Base-by-base conservation (phyloP, 2,113 vertebrate species). In the Enhydra lutris region DNA sequence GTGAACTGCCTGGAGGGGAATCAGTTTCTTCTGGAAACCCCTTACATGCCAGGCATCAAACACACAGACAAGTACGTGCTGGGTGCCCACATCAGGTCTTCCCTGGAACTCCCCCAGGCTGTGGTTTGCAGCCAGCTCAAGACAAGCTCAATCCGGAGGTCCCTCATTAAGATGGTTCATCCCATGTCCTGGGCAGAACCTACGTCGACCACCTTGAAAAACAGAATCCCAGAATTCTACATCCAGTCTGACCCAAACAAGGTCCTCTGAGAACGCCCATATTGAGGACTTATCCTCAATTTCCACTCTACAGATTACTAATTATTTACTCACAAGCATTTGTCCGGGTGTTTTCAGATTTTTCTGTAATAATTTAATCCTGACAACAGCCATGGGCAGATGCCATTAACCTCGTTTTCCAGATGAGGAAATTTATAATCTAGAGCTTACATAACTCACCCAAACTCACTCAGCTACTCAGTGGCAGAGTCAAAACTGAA, bases 281-380 rank as follows among this genome's bases (percentile, higher is more conserved):
- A 31, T 20, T 47, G 29, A 89, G 20, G 86, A 74, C 15, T 47
- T 92, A 45, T 45, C 67, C 31, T 90, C 83, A 29, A 57, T 52
- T 50, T 81, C 57, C 61, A 45, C 15, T 76, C 42, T 65, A 78
- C 52, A 73, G 42, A 63, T 89, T 76, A 87, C 47, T 45, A 79
- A 89, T 83, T 69, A 74, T 90, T 96, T 94, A 78, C 80, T 87
- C 85, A 94, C 11, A 42, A 85, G 61, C 29, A 85, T 78, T 92
- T 81, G 24, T 93, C 59, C 24, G 1, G 4, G 57, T 61, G 42
- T 21, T 91, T 78, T 96, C 85, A 82, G 34, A 89, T 45, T 63
- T 65, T 71, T 84, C 55, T 42, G 7, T 12, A 81, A 42, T 97
- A 59, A 94, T 47, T 90, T 88, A 42, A 88, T 78, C 42, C 42